phyloP scores from a whole-genome alignment of 1,140 invertebrate species.

The Andrena cerasifolii region DNA sequence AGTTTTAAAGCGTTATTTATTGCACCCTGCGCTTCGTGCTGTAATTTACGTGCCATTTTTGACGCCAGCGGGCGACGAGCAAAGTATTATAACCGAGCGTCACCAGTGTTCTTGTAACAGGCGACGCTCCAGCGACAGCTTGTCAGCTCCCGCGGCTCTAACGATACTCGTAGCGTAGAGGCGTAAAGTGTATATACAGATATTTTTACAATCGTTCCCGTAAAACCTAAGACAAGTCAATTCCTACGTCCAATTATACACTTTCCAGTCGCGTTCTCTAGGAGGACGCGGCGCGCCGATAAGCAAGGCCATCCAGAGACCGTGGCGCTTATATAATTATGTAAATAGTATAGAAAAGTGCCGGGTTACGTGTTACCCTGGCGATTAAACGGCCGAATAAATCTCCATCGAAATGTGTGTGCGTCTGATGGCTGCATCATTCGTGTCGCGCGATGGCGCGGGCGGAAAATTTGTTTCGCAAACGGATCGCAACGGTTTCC shows the following conservation, averaged over 20 bases:
- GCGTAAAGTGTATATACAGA: slow-evolving; percentile 3
- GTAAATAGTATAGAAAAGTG: slow-evolving; percentile 2
- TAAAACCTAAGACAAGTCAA: neutral
- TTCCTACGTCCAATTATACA: neutral
- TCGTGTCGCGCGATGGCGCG: no score
- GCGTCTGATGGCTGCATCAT: neutral
- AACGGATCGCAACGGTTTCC: neutral
- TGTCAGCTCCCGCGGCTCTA: neutral
- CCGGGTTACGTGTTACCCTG: neutral
- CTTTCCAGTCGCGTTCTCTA: neutral
- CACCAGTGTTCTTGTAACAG: neutral
- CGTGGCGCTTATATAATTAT: slow-evolving; percentile 10
- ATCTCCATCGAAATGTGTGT: neutral
- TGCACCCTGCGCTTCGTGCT: neutral
- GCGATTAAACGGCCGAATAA: slow-evolving; percentile 18
- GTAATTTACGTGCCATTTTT: slow-evolving; percentile 1
- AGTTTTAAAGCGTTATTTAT: neutral
- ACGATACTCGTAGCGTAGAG: neutral
- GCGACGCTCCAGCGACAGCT: no score
- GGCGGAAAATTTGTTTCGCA: neutral
- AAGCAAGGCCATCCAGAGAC: neutral
- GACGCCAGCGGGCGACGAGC: neutral
- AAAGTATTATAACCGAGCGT: slow-evolving; percentile 14
- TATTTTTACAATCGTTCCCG: slow-evolving; percentile 20
- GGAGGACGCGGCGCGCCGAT: neutral